Conservation (phyloP, 2,797 vertebrate species). For the Pipistrellus kuhlii region DNA sequence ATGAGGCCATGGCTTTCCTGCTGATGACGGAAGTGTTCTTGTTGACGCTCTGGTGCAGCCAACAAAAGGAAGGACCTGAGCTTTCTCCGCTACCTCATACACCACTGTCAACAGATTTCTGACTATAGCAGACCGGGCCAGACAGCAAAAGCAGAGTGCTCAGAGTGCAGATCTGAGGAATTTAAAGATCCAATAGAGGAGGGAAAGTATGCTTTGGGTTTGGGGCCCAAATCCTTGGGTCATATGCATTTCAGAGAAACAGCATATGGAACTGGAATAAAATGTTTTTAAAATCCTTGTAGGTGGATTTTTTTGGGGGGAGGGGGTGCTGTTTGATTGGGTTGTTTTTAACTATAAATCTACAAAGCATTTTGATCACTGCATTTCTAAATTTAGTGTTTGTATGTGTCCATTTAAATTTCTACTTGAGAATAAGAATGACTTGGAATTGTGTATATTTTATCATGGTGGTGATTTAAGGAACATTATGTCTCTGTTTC, state of each 20-base stretch:
- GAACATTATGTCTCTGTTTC: slow-evolving; percentile 47
- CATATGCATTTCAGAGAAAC: not conserved
- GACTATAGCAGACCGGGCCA: not conserved
- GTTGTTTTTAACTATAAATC: not conserved
- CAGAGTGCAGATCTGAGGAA: not conserved
- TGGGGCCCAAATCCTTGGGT: not conserved
- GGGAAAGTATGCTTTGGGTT: not conserved
- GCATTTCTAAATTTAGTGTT: slow-evolving; percentile 56
- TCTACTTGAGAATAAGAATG: slow-evolving; percentile 63
- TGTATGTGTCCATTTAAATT: not conserved
- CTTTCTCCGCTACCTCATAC: not conserved
- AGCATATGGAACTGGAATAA: not conserved
- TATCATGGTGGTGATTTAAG: slow-evolving; percentile 49
- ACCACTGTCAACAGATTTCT: not conserved
- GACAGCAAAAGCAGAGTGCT: not conserved
- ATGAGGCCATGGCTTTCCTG: not conserved
- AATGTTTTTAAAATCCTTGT: not conserved
- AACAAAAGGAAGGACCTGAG: not conserved
- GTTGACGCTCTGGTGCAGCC: not conserved
- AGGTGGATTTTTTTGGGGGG: not conserved
- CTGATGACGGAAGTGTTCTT: not conserved
- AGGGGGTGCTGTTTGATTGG: not conserved
- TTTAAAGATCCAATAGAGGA: not conserved
- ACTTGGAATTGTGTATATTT: slow-evolving; percentile 8
- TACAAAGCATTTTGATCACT: slow-evolving; percentile 50